Percentiles rank a stretch among this genome's conserved stretches.
Evolutionary conservation across 2,888 invertebrate genomes (phyloP).

Genomic region (Graphium colonna): DNA sequence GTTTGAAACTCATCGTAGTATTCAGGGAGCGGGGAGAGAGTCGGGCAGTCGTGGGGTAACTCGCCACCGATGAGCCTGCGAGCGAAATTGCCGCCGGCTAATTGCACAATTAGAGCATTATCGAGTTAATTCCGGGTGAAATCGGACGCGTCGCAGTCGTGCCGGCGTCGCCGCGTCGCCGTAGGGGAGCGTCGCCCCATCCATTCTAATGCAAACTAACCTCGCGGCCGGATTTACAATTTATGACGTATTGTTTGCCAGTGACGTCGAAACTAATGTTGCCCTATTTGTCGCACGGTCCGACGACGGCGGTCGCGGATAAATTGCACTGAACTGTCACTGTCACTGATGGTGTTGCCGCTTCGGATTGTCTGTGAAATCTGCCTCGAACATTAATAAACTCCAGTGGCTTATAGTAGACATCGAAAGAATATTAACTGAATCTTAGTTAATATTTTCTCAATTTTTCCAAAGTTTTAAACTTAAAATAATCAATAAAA

Average conservation of each 20-base stretch:
- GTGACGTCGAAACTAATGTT: slow-evolving; percentile 37
- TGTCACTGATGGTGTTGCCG: slow-evolving; percentile 1
- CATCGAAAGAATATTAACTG: too few relatives aligned
- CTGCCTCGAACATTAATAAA: too few relatives aligned
- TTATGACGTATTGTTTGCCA: slow-evolving; percentile 57
- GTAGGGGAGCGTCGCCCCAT: slow-evolving; percentile 32
- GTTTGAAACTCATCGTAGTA: slow-evolving; percentile 11
- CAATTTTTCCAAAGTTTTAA: too few relatives aligned
- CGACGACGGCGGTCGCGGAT: neutral
- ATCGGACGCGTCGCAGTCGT: slow-evolving; percentile 45
- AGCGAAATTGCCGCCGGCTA: slow-evolving; percentile 64
- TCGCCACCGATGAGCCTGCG: slow-evolving; percentile 50
- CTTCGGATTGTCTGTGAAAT: neutral
- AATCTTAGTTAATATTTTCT: too few relatives aligned
- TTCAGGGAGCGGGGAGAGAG: slow-evolving; percentile 21
- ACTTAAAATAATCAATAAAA: too few relatives aligned
- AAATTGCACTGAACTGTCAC: slow-evolving; percentile 16
- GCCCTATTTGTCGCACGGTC: slow-evolving; percentile 22
- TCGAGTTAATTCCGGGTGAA: slow-evolving; percentile 74
- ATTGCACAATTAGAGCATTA: slow-evolving; percentile 75
- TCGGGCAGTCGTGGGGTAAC: slow-evolving; percentile 31
- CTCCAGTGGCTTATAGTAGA: too few relatives aligned
- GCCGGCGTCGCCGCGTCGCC: slow-evolving; percentile 34
- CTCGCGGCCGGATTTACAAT: slow-evolving; percentile 47
- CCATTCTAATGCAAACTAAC: slow-evolving; percentile 69